Conservation (phyloP, 2,888 invertebrate species). For the Andrena marginata region DNA sequence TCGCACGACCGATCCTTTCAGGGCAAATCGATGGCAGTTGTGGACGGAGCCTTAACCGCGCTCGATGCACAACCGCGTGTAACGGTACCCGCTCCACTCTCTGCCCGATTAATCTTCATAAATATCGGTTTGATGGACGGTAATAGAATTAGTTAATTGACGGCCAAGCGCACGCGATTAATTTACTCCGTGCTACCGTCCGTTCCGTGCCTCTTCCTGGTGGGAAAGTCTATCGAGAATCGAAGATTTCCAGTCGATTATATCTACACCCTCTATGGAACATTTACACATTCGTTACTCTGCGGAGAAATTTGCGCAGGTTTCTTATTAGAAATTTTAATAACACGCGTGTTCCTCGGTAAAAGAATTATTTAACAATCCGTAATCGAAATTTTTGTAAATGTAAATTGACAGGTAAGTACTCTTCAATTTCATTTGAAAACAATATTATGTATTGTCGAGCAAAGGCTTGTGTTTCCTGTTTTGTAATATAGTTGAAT, state of each 20-base stretch:
- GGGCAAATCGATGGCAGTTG: slow-evolving; percentile 31
- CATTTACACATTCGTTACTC: too few relatives aligned
- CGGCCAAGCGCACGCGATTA: slow-evolving; percentile 16
- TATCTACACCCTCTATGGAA: neutral
- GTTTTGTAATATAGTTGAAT: too few relatives aligned
- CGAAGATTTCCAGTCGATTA: neutral
- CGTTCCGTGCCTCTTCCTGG: neutral
- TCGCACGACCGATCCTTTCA: slow-evolving; percentile 41
- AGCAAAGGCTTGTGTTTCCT: too few relatives aligned
- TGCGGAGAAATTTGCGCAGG: too few relatives aligned
- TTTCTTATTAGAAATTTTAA: too few relatives aligned
- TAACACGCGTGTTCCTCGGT: too few relatives aligned
- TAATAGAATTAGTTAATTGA: slow-evolving; percentile 47
- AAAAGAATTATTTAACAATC: too few relatives aligned
- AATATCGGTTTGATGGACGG: slow-evolving; percentile 46
- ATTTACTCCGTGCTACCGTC: slow-evolving; percentile 15
- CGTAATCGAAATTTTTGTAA: too few relatives aligned
- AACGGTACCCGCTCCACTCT: slow-evolving; percentile 27
- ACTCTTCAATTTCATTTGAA: too few relatives aligned
- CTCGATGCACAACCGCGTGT: slow-evolving; percentile 1
- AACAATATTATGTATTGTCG: too few relatives aligned
- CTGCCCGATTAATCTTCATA: slow-evolving; percentile 45
- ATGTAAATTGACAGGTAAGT: too few relatives aligned
- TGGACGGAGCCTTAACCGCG: slow-evolving; percentile 36
- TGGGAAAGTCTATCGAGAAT: neutral